A percentile compares a stretch with the other conserved stretches of the same genome.
Conservation (phyloP, 2,888 invertebrate genomes). For the Leucophora obtusa region DNA sequence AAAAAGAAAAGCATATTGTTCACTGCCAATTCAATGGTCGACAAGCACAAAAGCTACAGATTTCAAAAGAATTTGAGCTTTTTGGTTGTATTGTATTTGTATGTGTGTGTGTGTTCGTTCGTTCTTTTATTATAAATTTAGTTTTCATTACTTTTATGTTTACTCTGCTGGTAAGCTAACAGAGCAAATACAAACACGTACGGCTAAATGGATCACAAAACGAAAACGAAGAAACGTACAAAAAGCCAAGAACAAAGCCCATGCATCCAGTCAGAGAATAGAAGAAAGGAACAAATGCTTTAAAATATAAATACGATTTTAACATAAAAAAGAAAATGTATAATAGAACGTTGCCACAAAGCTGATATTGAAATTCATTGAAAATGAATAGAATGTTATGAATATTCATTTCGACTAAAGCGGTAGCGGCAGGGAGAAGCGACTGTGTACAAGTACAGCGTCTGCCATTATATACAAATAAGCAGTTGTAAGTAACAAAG, state of each 20-base stretch:
- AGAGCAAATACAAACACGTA: constrained; percentile 57
- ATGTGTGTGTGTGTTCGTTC: background rate
- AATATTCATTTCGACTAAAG: constrained; percentile 35
- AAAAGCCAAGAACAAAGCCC: constrained; percentile 52
- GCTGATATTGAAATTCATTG: constrained; percentile 34
- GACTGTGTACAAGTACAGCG: too few relatives aligned
- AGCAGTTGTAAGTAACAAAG: too few relatives aligned
- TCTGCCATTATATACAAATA: too few relatives aligned
- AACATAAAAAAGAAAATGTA: constrained; percentile 30
- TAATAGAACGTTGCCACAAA: constrained; percentile 48
- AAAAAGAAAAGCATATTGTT: constrained; percentile 46
- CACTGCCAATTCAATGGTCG: constrained; percentile 49
- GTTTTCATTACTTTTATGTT: constrained; percentile 55
- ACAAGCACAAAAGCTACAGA: constrained; percentile 50
- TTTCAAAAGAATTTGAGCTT: constrained; percentile 53
- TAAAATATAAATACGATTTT: constrained; percentile 52
- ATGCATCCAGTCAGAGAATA: constrained; percentile 45
- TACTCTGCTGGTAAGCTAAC: constrained; percentile 54
- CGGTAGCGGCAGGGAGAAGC: background rate
- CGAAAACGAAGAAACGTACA: constrained; percentile 40
- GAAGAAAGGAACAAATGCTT: constrained; percentile 54
- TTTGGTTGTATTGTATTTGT: constrained; percentile 23
- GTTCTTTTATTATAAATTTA: constrained; percentile 48
- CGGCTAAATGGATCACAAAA: constrained; percentile 54
- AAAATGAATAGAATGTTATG: constrained; percentile 29